Base-by-base conservation (phyloP, 2,797 vertebrate genomes). In the Pseudomugil tenellus region DNA sequence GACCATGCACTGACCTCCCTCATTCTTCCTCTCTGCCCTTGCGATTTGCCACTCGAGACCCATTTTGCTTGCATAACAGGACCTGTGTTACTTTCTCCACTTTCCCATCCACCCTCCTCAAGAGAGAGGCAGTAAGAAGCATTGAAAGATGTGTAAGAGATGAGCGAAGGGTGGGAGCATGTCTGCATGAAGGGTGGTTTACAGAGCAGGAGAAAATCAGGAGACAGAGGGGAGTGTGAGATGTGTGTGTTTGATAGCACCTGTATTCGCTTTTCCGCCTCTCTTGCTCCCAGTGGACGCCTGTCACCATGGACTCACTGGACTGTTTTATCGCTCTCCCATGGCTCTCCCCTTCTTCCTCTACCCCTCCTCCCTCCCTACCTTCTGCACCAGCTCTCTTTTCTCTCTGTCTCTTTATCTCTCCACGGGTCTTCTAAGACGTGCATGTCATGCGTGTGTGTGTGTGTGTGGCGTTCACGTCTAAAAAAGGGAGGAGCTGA, bases 291-390 rank as follows among this genome's bases (percentile, higher is more conserved):
- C 90, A 74, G 79, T 48, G 86, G 92, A 89, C 48, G 60, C 84
- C 86, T 91, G 92, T 93, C 92, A 91, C 91, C 81, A 63, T 60
- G 72, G 84, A 85, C 83, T 90, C 90, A 87, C 85, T 85, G 84
- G 85, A 84, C 88, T 89, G 85, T 91, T 92, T 91, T 91, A 92
- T 91, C 85, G 63, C 81, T 76, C 70, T 89, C 85, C 84, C 83
- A 56, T 76, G 77, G 60, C 87, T 83, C 83, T 54, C 71, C 70
- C 74, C 57, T 41, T 66, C 66, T 64, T 48, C 58, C 46, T 26
- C n/a, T 51, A 11, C 39, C 32, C 16, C 29, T 52, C 69, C 61
- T 53, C 51, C 39, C 17, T 8, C 41, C 41, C 19, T 19, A n/a
- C 19, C 41, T n/a, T n/a, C 41, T 72, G 41, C 66, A 51, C 49